Percentiles rank a stretch among this genome's conserved stretches.
Conservation (phyloP, 2,797 vertebrate genomes). For the Urophycis tenuis region DNA sequence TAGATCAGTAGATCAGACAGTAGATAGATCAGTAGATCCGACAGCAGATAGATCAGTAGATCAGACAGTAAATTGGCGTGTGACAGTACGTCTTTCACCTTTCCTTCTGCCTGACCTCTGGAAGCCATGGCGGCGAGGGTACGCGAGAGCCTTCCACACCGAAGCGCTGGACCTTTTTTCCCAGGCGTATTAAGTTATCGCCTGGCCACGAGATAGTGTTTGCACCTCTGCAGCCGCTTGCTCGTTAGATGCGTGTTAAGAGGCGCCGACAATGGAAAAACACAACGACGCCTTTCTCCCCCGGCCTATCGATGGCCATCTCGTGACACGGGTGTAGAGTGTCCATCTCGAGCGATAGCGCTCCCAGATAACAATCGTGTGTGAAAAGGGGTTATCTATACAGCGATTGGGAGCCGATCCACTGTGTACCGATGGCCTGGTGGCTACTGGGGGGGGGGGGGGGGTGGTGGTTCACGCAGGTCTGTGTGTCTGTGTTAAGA, state of each 20-base stretch:
- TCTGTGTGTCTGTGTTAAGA: too few relatives aligned
- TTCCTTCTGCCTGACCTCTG: not conserved
- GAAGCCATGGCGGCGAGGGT: not conserved
- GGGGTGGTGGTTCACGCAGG: not conserved
- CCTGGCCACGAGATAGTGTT: not conserved
- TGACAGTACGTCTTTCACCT: not conserved
- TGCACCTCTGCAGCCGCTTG: not conserved
- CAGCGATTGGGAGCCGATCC: too few relatives aligned
- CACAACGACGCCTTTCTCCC: not conserved
- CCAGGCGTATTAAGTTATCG: not conserved
- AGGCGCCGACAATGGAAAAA: not conserved
- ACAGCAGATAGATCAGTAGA: too few relatives aligned
- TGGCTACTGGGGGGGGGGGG: not conserved
- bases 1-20: too few relatives aligned
- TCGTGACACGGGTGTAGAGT: not conserved
- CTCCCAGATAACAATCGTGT: constrained; percentile 26
- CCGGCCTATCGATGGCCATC: not conserved
- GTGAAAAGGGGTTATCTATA: constrained; percentile 37
- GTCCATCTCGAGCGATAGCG: constrained; percentile 1
- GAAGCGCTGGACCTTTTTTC: not conserved
- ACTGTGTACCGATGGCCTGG: not conserved
- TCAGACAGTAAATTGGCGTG: too few relatives aligned
- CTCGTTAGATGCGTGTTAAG: not conserved
- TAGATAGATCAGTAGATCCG: too few relatives aligned
- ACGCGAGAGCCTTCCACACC: not conserved